A percentile compares a stretch with the other conserved stretches of the same genome.
These are phyloP conservation scores for Sebastiscus albofasciatus DNA, from an alignment of 2,797 vertebrate species.

Conservation along the genomic window DNA sequence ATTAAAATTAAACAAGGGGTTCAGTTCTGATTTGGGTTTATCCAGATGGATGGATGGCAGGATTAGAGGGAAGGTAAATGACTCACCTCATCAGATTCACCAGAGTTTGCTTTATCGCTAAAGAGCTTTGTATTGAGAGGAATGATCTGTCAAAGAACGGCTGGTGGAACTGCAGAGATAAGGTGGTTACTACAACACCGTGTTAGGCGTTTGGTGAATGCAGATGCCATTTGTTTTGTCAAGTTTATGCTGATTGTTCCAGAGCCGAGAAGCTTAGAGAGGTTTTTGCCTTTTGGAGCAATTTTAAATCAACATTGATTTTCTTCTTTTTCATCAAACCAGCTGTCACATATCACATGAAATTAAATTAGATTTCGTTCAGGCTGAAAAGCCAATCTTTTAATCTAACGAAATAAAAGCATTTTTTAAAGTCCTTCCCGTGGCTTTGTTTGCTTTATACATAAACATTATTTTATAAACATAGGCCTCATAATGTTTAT, in stretches of 20 bases:
- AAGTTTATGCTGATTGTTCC: slow-evolving; percentile 18
- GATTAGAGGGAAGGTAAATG: background rate
- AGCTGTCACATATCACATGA: background rate
- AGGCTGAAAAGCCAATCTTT: slow-evolving; percentile 10
- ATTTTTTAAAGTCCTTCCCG: background rate
- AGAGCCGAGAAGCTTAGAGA: background rate
- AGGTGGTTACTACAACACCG: slow-evolving; percentile 25
- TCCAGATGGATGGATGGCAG: background rate
- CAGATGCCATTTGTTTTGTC: slow-evolving; percentile 33
- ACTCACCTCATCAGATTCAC: background rate
- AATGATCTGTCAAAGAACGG: slow-evolving; percentile 31
- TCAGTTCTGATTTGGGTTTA: slow-evolving; percentile 9
- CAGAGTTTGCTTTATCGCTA: slow-evolving; percentile 25
- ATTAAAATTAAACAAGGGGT: background rate
- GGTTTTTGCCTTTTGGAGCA: background rate
- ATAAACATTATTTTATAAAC: slow-evolving; percentile 26
- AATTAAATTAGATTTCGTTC: slow-evolving; percentile 15
- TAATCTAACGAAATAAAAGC: background rate
- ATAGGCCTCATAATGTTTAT: background rate
- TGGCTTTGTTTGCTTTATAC: slow-evolving; percentile 6
- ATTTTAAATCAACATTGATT: slow-evolving; percentile 44
- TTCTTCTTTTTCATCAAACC: slow-evolving; percentile 36
- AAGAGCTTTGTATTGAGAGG: slow-evolving; percentile 35
- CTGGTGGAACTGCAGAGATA: slow-evolving; percentile 41
- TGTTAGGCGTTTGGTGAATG: slow-evolving; percentile 1